Conservation (phyloP, 1,140 invertebrate genomes). For the Drosophila watanabei region DNA sequence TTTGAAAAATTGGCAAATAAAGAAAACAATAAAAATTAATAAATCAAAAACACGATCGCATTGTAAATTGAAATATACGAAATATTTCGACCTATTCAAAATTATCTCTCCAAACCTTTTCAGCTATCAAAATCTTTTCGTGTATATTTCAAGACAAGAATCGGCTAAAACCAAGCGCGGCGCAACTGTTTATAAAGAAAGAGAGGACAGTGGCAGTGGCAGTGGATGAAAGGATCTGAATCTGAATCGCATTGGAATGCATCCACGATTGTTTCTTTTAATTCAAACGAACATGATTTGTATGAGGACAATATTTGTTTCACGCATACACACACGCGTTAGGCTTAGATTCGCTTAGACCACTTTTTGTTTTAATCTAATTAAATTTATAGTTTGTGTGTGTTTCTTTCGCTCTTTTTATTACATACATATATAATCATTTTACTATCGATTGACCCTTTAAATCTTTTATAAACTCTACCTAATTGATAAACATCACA, state of each 20-base stretch:
- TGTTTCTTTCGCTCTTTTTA: constrained; percentile 58
- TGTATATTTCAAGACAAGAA: constrained; percentile 66
- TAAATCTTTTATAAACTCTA: constrained; percentile 41
- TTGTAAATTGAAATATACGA: constrained; percentile 64
- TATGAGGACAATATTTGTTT: constrained; percentile 43
- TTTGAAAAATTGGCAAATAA: constrained; percentile 84
- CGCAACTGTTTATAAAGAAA: constrained; percentile 72
- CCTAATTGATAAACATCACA: constrained; percentile 63
- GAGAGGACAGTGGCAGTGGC: constrained; percentile 27
- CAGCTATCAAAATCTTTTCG: constrained; percentile 47
- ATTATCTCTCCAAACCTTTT: constrained; percentile 57
- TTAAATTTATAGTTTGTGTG: constrained; percentile 76
- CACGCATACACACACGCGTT: constrained; percentile 47
- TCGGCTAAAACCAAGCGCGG: constrained; percentile 49
- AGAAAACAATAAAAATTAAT: constrained; percentile 84
- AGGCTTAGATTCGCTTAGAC: constrained; percentile 39
- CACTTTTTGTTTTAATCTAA: constrained; percentile 37
- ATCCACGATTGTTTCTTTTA: constrained; percentile 32
- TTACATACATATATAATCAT: constrained; percentile 56
- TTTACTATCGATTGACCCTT: constrained; percentile 50
- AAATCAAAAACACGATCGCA: constrained; percentile 67
- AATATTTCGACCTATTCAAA: constrained; percentile 62
- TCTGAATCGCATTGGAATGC: constrained; percentile 21
- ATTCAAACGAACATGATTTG: constrained; percentile 14
- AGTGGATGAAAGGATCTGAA: constrained; percentile 41